These are phyloP conservation scores for Diabrotica undecimpunctata DNA, from an alignment of 1,140 invertebrate species.

Conservation along the genomic window DNA sequence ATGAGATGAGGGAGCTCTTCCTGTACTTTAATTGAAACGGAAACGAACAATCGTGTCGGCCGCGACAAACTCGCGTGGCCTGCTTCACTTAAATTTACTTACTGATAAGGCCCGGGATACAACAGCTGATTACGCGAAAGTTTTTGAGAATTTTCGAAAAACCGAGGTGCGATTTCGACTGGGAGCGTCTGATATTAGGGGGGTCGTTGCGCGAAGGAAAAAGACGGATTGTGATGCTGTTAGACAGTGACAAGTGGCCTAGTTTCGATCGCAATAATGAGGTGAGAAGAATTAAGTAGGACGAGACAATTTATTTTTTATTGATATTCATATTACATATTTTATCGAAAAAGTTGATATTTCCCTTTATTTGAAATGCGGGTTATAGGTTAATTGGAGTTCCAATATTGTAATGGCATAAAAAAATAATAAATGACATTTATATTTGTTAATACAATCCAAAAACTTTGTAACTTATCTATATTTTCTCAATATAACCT, in stretches of 20 bases:
- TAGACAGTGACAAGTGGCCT: neutral
- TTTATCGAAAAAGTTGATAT: too few relatives aligned
- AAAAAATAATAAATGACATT: too few relatives aligned
- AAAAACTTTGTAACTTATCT: too few relatives aligned
- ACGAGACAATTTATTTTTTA: too few relatives aligned
- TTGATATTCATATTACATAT: too few relatives aligned
- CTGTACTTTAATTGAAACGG: conserved; percentile 48
- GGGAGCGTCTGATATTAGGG: too few relatives aligned
- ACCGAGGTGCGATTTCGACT: neutral
- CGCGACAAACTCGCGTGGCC: conserved; percentile 38
- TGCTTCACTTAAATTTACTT: conserved; percentile 31
- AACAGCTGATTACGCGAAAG: conserved; percentile 6
- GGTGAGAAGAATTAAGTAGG: neutral
- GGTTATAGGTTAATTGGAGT: too few relatives aligned
- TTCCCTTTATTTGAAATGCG: too few relatives aligned
- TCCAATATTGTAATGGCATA: too few relatives aligned
- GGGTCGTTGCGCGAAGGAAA: too few relatives aligned
- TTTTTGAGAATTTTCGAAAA: conserved; percentile 1
- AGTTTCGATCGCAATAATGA: neutral
- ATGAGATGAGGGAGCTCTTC: conserved; percentile 49
- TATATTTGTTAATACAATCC: too few relatives aligned
- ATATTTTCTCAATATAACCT: too few relatives aligned
- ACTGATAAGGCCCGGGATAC: conserved; percentile 29
- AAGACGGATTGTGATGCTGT: neutral
- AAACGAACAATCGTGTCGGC: conserved; percentile 46